phyloP scores from a whole-genome alignment of 92 coral and sea anemone genomes.

The Hydrozoanthus gracilis region DNA sequence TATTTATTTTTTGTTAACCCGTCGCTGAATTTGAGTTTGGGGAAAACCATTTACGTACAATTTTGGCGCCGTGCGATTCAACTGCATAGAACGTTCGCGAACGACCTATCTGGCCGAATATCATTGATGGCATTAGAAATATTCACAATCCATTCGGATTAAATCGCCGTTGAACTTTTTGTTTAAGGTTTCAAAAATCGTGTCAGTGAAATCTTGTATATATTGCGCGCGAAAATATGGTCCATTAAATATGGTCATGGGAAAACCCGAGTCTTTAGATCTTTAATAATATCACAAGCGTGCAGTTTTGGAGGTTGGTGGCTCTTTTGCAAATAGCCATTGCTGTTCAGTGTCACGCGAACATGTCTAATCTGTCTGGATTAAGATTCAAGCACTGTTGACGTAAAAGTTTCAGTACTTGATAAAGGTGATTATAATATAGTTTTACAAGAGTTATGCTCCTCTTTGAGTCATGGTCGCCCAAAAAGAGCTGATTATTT shows the following conservation, averaged over 20 bases:
- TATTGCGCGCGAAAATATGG: not conserved
- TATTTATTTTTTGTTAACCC: not conserved
- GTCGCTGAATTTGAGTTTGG: not conserved
- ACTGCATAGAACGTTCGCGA: too few species aligned
- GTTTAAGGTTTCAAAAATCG: not conserved
- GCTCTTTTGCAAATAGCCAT: not conserved
- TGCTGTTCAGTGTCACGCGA: slow-evolving; percentile 34
- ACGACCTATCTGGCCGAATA: not conserved
- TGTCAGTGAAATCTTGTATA: not conserved
- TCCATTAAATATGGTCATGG: not conserved
- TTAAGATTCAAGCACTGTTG: not conserved
- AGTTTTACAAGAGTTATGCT: too few species aligned
- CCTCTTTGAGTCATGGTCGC: too few species aligned
- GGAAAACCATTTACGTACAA: slow-evolving; percentile 1
- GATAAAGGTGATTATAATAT: too few species aligned
- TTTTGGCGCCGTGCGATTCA: not conserved
- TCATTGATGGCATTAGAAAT: not conserved
- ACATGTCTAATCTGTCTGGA: not conserved
- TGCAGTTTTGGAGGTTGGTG: not conserved
- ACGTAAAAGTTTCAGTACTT: too few species aligned
- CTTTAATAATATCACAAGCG: not conserved
- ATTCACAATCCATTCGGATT: not conserved
- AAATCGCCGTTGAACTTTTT: not conserved
- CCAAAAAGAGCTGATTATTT: too few species aligned
- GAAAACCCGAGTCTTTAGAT: not conserved